phyloP scores from a whole-genome alignment of 2,888 invertebrate genomes.

The Caenorhabditis sp. region DNA sequence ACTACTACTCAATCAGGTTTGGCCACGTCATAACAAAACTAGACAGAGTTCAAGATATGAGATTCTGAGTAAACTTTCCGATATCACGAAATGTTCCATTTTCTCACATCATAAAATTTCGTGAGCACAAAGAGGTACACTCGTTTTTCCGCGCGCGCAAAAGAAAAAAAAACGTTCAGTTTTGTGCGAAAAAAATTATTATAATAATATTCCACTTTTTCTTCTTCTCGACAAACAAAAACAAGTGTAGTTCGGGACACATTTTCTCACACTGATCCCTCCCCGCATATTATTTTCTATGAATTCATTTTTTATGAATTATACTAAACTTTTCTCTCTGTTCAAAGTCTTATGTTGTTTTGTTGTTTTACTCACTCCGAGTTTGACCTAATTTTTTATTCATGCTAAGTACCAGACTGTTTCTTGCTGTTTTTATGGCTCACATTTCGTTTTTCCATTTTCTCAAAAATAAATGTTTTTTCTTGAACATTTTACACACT shows the following conservation, averaged over 20 bases:
- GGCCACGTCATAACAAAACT: too few species aligned
- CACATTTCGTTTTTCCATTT: too few species aligned
- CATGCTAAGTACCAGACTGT: constrained; percentile 6
- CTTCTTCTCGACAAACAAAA: background rate
- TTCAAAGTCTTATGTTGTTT: background rate
- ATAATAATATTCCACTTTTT: background rate
- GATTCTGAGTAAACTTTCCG: background rate
- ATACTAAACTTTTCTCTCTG: too few species aligned
- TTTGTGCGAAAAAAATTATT: background rate
- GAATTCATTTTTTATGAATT: background rate
- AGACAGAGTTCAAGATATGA: too few species aligned
- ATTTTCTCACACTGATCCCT: constrained; percentile 1
- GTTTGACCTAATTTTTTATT: constrained; percentile 6
- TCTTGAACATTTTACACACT: too few species aligned
- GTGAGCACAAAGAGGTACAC: background rate
- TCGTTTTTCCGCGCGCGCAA: background rate
- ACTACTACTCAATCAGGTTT: too few species aligned
- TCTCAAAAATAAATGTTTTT: too few species aligned
- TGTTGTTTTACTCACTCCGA: background rate
- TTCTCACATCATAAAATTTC: background rate
- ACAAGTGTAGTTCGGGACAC: constrained; percentile 1
- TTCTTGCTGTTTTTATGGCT: background rate
- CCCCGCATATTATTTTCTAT: background rate
- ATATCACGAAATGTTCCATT: background rate
- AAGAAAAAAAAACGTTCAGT: background rate